A percentile compares a stretch with the other conserved stretches of the same genome.
Evolutionary conservation across 2,888 invertebrate species (phyloP).

Genomic region (Erynnis tages): DNA sequence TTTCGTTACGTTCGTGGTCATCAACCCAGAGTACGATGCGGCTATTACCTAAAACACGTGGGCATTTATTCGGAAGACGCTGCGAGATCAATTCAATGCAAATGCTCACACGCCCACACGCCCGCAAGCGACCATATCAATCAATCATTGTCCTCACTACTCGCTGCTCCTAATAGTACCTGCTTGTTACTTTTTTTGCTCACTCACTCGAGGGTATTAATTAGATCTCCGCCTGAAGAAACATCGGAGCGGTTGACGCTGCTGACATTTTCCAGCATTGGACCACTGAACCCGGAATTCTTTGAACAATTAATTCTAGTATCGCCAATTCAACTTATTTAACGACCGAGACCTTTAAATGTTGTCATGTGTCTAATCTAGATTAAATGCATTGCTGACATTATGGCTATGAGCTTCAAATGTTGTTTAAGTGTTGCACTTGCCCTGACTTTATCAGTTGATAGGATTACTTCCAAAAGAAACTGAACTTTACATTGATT

Average conservation of each 20-base stretch:
- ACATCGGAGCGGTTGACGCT: conserved; percentile 49
- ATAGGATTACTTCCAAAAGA: too few relatives aligned
- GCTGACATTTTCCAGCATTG: conserved; percentile 67
- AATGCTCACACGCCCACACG: conserved; percentile 65
- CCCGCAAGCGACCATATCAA: conserved; percentile 59
- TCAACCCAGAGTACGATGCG: conserved; percentile 43
- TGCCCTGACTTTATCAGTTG: too few relatives aligned
- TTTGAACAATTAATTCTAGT: conserved; percentile 46
- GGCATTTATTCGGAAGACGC: conserved; percentile 60
- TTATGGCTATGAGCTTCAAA: conserved; percentile 9
- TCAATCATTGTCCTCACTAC: conserved; percentile 60
- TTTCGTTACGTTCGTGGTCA: conserved; percentile 41
- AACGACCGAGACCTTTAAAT: conserved; percentile 35
- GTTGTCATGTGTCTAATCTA: conserved; percentile 29
- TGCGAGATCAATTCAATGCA: conserved; percentile 73
- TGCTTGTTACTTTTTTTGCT: conserved; percentile 59
- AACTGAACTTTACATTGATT: too few relatives aligned
- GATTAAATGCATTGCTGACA: conserved; percentile 28
- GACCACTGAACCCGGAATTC: conserved; percentile 73
- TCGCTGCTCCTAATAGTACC: conserved; percentile 40
- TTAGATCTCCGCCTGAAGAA: conserved; percentile 53
- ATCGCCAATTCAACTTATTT: conserved; percentile 41
- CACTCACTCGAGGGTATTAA: conserved; percentile 56
- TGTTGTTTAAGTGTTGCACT: too few relatives aligned
- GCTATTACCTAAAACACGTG: conserved; percentile 45